Base-by-base conservation (phyloP, 2,888 invertebrate genomes). In the Pammene aurita region DNA sequence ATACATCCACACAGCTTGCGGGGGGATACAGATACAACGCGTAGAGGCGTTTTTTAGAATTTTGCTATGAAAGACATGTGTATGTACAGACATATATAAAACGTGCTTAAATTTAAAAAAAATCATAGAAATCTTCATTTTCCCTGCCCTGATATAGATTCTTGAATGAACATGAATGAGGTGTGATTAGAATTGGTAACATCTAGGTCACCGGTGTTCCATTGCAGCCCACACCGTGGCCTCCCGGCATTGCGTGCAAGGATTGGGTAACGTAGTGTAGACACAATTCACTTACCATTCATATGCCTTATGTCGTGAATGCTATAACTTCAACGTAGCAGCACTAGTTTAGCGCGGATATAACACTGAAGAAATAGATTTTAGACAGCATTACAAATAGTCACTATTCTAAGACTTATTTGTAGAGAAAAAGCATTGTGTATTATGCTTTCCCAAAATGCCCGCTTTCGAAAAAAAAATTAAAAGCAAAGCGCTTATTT, bases 221-320 rank as follows among this genome's bases (percentile, higher is more conserved):
- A 63, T 69, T 48, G 64, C 69, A 55, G 69, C 60, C 38, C 60
- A 46, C 60, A 46, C 69, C 14, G 54, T 62, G 41, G 38, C 69
- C 42, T 26, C 64, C 54, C 60, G 69, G 16, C 58, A 69, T 69
- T 69, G 64, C 69, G 65, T 69, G 64, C 69, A 64, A 71, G 64
- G 57, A 35, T n/a, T 54, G 16, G 44, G 41, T 18, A 61, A 9
- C 48, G 14, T 64, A 54, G 18, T 52, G 14, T 55, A 54, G 10
- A 44, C 44, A 52, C 50, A 50, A 7, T 18, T 11, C 6, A 52
- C 52, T 7, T 7, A 34, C n/a, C 54, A n/a, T 54, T 54, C 2
- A n/a, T n/a, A 7, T 4, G 7, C 54, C 34, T 34, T 54, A 34
- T 34, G 0, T 44, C n/a, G 41, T 38, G 10, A 41, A 34, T 54